Evolutionary conservation across 2,888 invertebrate genomes (phyloP), one percentile per base, ranked within the genome.

Genomic region (Heliconius aoede): DNA sequence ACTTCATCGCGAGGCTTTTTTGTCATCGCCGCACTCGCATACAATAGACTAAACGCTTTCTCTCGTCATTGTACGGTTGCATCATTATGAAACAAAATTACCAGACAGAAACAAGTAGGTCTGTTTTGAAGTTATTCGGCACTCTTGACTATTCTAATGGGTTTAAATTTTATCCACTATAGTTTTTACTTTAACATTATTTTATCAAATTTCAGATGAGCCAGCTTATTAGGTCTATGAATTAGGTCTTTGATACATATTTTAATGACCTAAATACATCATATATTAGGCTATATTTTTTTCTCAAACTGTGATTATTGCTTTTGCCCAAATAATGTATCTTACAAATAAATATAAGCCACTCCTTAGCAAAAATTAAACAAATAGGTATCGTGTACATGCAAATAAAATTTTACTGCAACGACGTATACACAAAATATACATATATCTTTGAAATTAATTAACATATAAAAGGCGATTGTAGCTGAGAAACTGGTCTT

Each of bases 1-100:
- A 92, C 89, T 90, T 84, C 84, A 80, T 67, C 58, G 72, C 82
- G 83, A 81, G 72, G 80, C 80, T 82, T 83, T 81, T 81, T 82
- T 85, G 84, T 83, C 81, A 84, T 84, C 83, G 83, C 51, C 13
- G 21, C n/a, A 32, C 72, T 83, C 81, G 80, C 55, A 3, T 36
- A 71, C 36, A 83, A 83, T 82, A 80, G 83, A 80, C 83, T 84
- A 79, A 84, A 78, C 79, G 83, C 83, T 83, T 84, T 83, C 84
- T 80, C 83, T 81, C 79, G 73, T 76, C 51, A 73, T 61, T 72
- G 30, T 55, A 60, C 75, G 68, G 68, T 81, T 79, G 74, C 80
- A 72, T 79, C 74, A 80, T 78, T 76, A 62, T 64, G 64, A 64
- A 73, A 73, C 40, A 40, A 61, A 72, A 61, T 61, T 24, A 72